phyloP scores from a whole-genome alignment of 1,140 invertebrate species.

The Elymnias hypermnestra region DNA sequence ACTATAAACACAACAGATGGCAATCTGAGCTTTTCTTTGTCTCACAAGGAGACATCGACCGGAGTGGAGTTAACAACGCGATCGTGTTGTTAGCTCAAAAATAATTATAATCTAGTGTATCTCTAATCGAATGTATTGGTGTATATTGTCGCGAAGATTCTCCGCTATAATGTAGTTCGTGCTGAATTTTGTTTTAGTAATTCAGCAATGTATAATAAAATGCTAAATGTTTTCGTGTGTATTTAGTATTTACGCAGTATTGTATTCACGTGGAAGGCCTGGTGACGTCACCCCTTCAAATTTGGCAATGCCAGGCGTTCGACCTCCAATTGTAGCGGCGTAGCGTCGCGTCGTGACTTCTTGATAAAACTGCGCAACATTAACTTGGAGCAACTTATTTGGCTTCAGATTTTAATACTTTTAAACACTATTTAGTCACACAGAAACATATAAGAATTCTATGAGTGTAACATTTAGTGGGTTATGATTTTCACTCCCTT shows the following conservation, averaged over 20 bases:
- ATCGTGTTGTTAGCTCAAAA: constrained; percentile 29
- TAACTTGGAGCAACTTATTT: constrained; percentile 13
- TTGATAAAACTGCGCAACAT: constrained; percentile 49
- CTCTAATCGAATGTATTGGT: not conserved
- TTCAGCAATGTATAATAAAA: constrained; percentile 15
- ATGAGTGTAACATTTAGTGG: too few species aligned
- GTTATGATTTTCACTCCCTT: too few species aligned
- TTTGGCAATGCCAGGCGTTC: constrained; percentile 63
- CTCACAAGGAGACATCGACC: constrained; percentile 32
- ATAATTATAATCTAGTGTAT: constrained; percentile 30
- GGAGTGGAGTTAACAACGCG: constrained; percentile 25
- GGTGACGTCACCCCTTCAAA: constrained; percentile 57
- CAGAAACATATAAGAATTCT: too few species aligned
- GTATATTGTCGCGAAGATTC: too few species aligned
- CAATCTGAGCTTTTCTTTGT: constrained; percentile 34
- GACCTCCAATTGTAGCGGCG: constrained; percentile 49
- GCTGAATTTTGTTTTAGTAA: too few species aligned
- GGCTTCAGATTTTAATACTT: too few species aligned
- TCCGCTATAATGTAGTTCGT: too few species aligned
- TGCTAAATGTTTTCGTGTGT: not conserved
- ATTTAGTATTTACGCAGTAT: not conserved
- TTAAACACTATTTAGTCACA: too few species aligned
- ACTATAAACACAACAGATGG: not conserved
- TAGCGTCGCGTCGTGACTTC: constrained; percentile 42
- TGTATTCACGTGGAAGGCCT: constrained; percentile 5